phyloP scores from a whole-genome alignment of 2,113 vertebrate genomes.

The Xenopus borealis region DNA sequence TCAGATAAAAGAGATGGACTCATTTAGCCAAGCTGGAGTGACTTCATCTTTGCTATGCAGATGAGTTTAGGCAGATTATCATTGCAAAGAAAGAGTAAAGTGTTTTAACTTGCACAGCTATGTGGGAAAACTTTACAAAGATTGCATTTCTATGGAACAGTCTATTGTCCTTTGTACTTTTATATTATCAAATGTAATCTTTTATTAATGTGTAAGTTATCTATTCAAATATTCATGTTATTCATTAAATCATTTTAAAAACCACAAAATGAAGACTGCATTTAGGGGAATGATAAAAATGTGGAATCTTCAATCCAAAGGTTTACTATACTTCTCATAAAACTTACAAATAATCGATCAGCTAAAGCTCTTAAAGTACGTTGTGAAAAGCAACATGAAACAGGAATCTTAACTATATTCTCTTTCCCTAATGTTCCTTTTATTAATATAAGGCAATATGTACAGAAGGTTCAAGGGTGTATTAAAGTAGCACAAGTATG shows the following conservation, averaged over 20 bases:
- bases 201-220: slow-evolving; percentile 38
- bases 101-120: slow-evolving; percentile 15
- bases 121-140: slow-evolving; percentile 12
- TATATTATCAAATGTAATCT: slow-evolving; percentile 37
- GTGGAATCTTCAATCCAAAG: slow-evolving; percentile 11
- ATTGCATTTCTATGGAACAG: slow-evolving; percentile 1
- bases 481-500: too few species aligned
- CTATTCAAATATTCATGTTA: slow-evolving; percentile 44
- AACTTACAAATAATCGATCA: background rate
- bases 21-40: slow-evolving; percentile 13
- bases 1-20: slow-evolving; percentile 21
- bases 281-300: slow-evolving; percentile 39
- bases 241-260: slow-evolving; percentile 39
- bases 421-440: too few species aligned
- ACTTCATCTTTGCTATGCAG: slow-evolving; percentile 11
- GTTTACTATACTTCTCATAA: slow-evolving; percentile 17
- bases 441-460: too few species aligned
- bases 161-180: slow-evolving; percentile 21
- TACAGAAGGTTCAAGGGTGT: too few species aligned
- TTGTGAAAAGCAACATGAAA: background rate
- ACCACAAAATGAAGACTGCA: slow-evolving; percentile 29
- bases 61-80: slow-evolving; percentile 25
- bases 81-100: slow-evolving; percentile 21
- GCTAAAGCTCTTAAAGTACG: background rate
- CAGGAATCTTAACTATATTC: too few species aligned